phyloP scores from a whole-genome alignment of 2,113 vertebrate species.

The Lagenorhynchus albirostris region DNA sequence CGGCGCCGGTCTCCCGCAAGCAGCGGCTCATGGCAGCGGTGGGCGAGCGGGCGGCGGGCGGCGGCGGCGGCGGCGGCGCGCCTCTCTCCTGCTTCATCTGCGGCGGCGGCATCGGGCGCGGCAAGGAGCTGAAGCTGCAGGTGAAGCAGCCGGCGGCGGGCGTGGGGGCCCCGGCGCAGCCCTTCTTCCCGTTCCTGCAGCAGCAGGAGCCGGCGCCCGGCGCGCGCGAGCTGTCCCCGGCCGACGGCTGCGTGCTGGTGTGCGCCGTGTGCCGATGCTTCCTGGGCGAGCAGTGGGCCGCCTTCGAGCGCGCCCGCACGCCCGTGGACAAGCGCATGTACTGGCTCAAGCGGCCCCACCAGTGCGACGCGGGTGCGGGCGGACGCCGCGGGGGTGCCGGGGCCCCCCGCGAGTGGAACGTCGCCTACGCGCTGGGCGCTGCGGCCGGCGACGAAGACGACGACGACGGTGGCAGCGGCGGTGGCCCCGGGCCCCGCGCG shows the following conservation, averaged over 20 bases:
- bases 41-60: slow-evolving; percentile 75
- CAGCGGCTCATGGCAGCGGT: slow-evolving; percentile 92
- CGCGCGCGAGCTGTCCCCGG: slow-evolving; percentile 87
- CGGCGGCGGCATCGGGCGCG: slow-evolving; percentile 90
- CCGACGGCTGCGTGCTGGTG: slow-evolving; percentile 90
- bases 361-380: slow-evolving; percentile 83
- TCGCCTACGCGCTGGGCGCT: slow-evolving; percentile 84
- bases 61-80: slow-evolving; percentile 80
- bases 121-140: slow-evolving; percentile 89
- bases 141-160: slow-evolving; percentile 86
- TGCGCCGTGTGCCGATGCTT: slow-evolving; percentile 97
- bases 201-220: slow-evolving; percentile 96
- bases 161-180: slow-evolving; percentile 84
- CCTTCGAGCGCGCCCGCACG: slow-evolving; percentile 94
- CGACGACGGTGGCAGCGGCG: slow-evolving; percentile 39
- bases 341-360: slow-evolving; percentile 95
- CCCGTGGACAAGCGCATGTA: slow-evolving; percentile 97
- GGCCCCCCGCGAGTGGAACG: slow-evolving; percentile 87
- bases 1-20: slow-evolving; percentile 87
- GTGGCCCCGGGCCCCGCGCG: neutral
- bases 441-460: slow-evolving; percentile 64
- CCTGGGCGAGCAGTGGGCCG: slow-evolving; percentile 95
- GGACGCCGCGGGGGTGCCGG: slow-evolving; percentile 53
- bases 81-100: slow-evolving; percentile 93
- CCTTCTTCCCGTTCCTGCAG: slow-evolving; percentile 95